Evolutionary conservation across 2,888 invertebrate genomes (phyloP).

Genomic region (Harpalus rubripes): DNA sequence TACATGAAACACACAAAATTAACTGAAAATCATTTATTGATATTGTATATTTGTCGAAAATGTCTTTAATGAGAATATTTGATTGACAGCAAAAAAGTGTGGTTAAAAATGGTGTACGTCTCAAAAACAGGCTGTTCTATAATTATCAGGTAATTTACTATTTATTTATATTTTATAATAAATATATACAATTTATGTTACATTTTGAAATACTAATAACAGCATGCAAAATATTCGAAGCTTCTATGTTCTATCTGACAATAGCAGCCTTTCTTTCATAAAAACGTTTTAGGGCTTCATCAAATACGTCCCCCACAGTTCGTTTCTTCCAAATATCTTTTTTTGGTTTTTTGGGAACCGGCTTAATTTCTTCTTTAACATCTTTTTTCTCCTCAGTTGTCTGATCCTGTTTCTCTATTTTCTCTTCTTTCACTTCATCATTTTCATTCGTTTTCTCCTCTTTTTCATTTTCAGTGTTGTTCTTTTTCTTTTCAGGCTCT

Average conservation of each 20-base stretch:
- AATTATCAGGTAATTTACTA: background rate
- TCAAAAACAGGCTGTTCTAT: no score
- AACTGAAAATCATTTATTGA: no score
- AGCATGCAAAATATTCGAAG: no score
- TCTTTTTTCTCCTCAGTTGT: conserved; percentile 65
- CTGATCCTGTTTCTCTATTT: background rate
- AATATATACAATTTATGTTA: conserved; percentile 17
- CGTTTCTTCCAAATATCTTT: conserved; percentile 90
- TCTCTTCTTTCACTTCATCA: conserved; percentile 29
- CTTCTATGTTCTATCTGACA: no score
- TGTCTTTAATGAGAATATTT: no score
- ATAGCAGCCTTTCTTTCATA: conserved; percentile 83
- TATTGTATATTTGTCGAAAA: no score
- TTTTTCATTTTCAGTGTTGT: conserved; percentile 38
- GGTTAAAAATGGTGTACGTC: no score
- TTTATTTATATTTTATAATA: background rate
- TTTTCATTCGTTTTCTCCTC: background rate
- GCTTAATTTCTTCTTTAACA: conserved; percentile 65
- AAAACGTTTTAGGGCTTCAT: conserved; percentile 87
- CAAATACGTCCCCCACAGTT: conserved; percentile 88
- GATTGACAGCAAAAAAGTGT: no score
- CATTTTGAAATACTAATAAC: conserved; percentile 27
- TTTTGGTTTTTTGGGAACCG: conserved; percentile 78
- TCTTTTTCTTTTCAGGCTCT: conserved; percentile 69
- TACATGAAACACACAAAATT: no score